Conservation (phyloP, 1,140 invertebrate genomes). For the Zaprionus kolodkinae region DNA sequence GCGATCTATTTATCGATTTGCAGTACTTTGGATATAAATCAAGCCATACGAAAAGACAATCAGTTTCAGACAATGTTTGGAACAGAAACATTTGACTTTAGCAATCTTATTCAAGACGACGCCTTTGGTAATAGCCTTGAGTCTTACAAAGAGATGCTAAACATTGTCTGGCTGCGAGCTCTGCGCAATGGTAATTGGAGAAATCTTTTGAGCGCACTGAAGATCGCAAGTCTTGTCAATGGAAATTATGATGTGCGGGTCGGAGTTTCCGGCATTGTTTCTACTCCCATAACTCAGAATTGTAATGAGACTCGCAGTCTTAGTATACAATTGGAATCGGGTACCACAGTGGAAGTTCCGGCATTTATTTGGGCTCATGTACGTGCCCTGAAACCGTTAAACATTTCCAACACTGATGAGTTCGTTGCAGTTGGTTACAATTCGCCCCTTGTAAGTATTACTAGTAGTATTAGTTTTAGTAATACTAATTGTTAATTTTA, state of each 20-base stretch:
- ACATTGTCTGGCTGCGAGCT: constrained; percentile 39
- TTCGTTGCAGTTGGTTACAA: constrained; percentile 55
- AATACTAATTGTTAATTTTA: too few relatives aligned
- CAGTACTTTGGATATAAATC: constrained; percentile 2
- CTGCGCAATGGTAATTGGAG: constrained; percentile 56
- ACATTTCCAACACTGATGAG: constrained; percentile 21
- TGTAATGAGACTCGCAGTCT: constrained; percentile 40
- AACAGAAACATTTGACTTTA: constrained; percentile 4
- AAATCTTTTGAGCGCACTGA: constrained; percentile 40
- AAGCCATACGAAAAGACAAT: constrained; percentile 8
- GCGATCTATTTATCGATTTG: background rate
- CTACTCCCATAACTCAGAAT: constrained; percentile 3
- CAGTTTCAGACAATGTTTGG: constrained; percentile 27
- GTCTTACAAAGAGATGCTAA: constrained; percentile 32
- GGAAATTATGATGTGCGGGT: constrained; percentile 45
- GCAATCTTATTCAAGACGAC: constrained; percentile 36
- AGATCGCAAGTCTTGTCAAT: background rate
- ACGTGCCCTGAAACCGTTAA: constrained; percentile 4
- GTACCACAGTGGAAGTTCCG: constrained; percentile 28
- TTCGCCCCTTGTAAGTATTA: constrained; percentile 46
- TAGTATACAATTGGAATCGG: constrained; percentile 7
- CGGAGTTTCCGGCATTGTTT: constrained; percentile 41
- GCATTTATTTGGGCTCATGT: constrained; percentile 58
- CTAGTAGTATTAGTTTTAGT: too few relatives aligned
- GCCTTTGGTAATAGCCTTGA: background rate